These are phyloP conservation scores for Chaetodon auriga DNA, from an alignment of 2,113 vertebrate genomes.

Conservation along the genomic window DNA sequence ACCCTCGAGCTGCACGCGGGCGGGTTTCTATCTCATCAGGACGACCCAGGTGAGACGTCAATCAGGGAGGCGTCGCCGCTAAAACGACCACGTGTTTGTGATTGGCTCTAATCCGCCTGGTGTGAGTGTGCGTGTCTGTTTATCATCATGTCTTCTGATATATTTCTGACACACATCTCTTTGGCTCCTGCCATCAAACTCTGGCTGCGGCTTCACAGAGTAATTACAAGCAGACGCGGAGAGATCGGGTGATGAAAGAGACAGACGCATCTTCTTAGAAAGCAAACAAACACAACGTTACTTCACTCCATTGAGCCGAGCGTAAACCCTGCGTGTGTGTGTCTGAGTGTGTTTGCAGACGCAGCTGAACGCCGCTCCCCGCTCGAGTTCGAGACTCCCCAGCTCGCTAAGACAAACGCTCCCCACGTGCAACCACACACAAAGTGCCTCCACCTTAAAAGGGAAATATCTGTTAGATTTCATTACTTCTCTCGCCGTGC, in stretches of 20 bases:
- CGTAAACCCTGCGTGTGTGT: constrained; percentile 25
- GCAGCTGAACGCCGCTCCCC: constrained; percentile 21
- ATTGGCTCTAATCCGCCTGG: background rate
- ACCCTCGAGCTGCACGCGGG: background rate
- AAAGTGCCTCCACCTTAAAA: constrained; percentile 62
- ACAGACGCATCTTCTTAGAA: constrained; percentile 52
- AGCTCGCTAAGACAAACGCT: constrained; percentile 59
- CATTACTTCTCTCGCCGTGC: constrained; percentile 39
- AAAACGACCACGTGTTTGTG: background rate
- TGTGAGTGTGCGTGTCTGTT: constrained; percentile 16
- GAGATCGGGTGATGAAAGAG: constrained; percentile 40
- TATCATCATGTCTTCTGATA: constrained; percentile 13
- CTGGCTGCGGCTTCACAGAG: constrained; percentile 45
- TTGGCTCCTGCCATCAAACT: constrained; percentile 46
- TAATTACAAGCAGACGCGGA: constrained; percentile 62
- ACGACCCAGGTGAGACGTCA: constrained; percentile 39
- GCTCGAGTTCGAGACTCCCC: constrained; percentile 61
- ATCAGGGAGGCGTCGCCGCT: background rate
- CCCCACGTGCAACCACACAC: constrained; percentile 30
- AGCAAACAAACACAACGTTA: constrained; percentile 59
- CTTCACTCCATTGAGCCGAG: constrained; percentile 33
- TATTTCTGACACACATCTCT: constrained; percentile 40
- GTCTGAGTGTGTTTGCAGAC: constrained; percentile 16
- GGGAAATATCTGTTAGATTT: constrained; percentile 65
- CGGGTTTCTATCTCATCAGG: background rate